Conservation (phyloP, 2,888 invertebrate species). For the Lacanobia wlatinum region DNA sequence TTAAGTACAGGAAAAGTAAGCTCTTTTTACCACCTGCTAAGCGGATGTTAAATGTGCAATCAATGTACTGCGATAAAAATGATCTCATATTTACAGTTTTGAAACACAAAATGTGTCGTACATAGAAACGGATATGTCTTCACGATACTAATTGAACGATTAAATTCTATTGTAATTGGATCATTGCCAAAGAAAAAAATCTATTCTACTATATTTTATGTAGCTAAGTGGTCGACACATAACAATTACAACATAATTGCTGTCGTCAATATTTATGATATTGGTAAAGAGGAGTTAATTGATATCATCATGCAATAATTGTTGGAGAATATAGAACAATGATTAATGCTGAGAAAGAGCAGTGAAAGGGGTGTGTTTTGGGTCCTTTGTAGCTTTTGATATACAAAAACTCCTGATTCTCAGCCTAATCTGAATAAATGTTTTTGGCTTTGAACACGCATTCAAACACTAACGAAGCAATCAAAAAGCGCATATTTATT, state of each 20-base stretch:
- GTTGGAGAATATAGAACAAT: neutral
- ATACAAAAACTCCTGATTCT: neutral
- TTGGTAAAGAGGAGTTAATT: neutral
- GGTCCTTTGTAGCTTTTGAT: neutral
- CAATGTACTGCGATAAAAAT: neutral
- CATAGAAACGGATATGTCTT: slow-evolving; percentile 4
- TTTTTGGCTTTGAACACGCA: neutral
- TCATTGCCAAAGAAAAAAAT: slow-evolving; percentile 25
- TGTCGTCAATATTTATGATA: neutral
- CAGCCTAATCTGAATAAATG: neutral
- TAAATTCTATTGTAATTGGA: slow-evolving; percentile 23
- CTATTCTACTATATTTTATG: slow-evolving; percentile 12
- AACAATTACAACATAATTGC: slow-evolving; percentile 2
- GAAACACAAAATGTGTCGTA: slow-evolving; percentile 7
- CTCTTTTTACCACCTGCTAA: neutral
- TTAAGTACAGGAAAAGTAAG: too few species aligned
- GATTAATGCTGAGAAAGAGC: neutral
- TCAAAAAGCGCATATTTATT: slow-evolving; percentile 1
- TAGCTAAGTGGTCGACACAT: slow-evolving; percentile 6
- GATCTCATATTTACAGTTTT: neutral
- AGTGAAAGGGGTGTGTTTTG: neutral
- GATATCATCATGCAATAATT: neutral
- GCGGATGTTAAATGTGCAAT: neutral
- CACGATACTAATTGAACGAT: slow-evolving; percentile 33
- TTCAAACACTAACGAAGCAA: neutral